phyloP scores from a whole-genome alignment of 1,140 invertebrate species.

The Belonocnema kinseyi region DNA sequence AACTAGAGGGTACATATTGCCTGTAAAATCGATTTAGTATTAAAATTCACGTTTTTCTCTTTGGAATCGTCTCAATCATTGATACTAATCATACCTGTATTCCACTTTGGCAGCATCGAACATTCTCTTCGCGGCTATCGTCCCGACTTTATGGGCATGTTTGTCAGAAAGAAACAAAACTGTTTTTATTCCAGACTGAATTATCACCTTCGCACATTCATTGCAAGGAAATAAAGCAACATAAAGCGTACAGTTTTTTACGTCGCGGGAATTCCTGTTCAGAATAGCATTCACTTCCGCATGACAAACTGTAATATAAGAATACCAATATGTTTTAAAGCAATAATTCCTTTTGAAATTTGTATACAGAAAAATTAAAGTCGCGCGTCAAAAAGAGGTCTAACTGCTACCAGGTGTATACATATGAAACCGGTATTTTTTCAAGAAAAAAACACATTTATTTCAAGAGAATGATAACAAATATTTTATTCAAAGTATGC shows the following conservation, averaged over 20 bases:
- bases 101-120: slow-evolving; percentile 84
- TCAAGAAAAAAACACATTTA: too few species aligned
- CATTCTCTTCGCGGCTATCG: slow-evolving; percentile 87
- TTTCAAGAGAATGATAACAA: too few species aligned
- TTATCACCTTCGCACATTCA: slow-evolving; percentile 97
- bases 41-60: neutral
- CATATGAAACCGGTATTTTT: too few species aligned
- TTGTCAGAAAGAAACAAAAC: slow-evolving; percentile 91
- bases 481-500: too few species aligned
- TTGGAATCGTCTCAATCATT: neutral
- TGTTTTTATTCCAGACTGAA: slow-evolving; percentile 92
- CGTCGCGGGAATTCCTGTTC: slow-evolving; percentile 89
- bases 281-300: slow-evolving; percentile 98
- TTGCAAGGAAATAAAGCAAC: slow-evolving; percentile 95
- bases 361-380: neutral
- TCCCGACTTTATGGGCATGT: slow-evolving; percentile 80
- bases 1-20: neutral
- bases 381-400: too few species aligned
- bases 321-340: neutral
- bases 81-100: slow-evolving; percentile 75
- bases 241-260: slow-evolving; percentile 90
- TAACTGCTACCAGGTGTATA: too few species aligned
- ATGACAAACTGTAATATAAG: slow-evolving; percentile 88
- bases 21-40: neutral
- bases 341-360: slow-evolving; percentile 34